These are phyloP conservation scores for Hypena proboscidalis DNA, from an alignment of 2,888 invertebrate species.

Conservation along the genomic window DNA sequence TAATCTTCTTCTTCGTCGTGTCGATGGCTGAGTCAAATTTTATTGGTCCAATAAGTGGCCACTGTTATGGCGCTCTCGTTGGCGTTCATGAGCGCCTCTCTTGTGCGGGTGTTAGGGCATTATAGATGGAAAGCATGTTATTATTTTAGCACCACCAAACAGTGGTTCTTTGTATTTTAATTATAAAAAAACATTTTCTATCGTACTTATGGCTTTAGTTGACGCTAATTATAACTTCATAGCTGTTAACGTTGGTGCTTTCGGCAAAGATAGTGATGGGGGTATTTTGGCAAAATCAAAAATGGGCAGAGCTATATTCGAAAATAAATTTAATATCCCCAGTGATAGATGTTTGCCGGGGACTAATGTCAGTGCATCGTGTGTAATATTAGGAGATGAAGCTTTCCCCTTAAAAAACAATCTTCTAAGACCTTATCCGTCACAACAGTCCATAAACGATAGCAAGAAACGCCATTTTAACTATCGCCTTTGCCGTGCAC, in stretches of 20 bases:
- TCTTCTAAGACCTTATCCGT: conserved; percentile 13
- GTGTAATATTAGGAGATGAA: conserved; percentile 11
- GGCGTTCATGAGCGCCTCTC: too few species aligned
- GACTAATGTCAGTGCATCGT: conserved; percentile 6
- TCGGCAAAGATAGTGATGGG: conserved; percentile 17
- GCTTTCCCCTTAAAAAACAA: conserved; percentile 7
- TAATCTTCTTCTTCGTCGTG: too few species aligned
- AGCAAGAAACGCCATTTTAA: conserved; percentile 25
- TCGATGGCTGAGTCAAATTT: too few species aligned
- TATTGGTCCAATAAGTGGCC: too few species aligned
- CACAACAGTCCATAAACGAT: conserved; percentile 16
- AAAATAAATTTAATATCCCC: conserved; percentile 15
- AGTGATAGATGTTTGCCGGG: conserved; percentile 6
- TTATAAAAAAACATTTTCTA: conserved; percentile 11
- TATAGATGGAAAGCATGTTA: conserved; percentile 21
- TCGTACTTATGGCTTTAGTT: conserved; percentile 20
- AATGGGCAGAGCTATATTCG: conserved; percentile 14
- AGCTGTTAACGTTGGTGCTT: conserved; percentile 17
- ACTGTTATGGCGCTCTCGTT: too few species aligned
- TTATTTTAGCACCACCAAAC: conserved; percentile 21
- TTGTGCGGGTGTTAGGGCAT: too few species aligned
- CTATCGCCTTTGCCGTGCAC: conserved; percentile 16
- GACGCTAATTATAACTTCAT: conserved; percentile 18
- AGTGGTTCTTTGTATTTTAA: conserved; percentile 29
- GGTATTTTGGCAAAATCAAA: conserved; percentile 15